These are phyloP conservation scores for Panagrolaimus sp. DNA, from an alignment of 1,140 invertebrate species.

Conservation along the genomic window DNA sequence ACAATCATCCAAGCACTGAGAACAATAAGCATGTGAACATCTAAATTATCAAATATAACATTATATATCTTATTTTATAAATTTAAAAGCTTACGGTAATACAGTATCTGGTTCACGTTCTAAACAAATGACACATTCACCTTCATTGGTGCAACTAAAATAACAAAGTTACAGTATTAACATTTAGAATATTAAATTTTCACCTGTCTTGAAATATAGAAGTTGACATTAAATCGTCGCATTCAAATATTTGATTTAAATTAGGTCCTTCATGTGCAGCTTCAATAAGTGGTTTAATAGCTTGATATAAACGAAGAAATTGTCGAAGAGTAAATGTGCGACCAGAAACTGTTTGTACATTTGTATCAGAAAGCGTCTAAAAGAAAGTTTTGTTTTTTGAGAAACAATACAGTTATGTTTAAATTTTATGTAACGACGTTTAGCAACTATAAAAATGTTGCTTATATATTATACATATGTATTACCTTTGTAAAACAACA, in stretches of 20 bases:
- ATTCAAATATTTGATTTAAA: neutral
- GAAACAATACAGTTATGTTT: too few relatives aligned
- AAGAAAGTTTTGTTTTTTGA: too few relatives aligned
- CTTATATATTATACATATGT: too few relatives aligned
- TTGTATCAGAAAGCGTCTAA: neutral
- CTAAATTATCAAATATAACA: too few relatives aligned
- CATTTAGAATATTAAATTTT: neutral
- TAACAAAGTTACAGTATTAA: too few relatives aligned
- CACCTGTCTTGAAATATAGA: constrained; percentile 2
- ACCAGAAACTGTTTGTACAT: neutral
- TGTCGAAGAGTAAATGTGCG: neutral
- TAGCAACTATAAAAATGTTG: too few relatives aligned
- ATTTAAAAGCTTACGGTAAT: too few relatives aligned
- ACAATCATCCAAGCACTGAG: neutral
- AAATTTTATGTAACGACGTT: too few relatives aligned
- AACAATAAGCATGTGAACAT: neutral
- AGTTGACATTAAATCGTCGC: neutral
- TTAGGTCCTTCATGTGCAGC: neutral
- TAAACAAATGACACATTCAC: neutral
- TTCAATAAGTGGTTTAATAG: constrained; percentile 10
- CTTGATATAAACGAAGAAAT: neutral
- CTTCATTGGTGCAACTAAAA: constrained; percentile 1
- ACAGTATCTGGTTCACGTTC: constrained; percentile 7
- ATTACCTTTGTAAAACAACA: neutral
- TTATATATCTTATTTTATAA: too few relatives aligned